These are phyloP conservation scores for Andrena minutula DNA, from an alignment of 2,888 invertebrate species.

Conservation along the genomic window DNA sequence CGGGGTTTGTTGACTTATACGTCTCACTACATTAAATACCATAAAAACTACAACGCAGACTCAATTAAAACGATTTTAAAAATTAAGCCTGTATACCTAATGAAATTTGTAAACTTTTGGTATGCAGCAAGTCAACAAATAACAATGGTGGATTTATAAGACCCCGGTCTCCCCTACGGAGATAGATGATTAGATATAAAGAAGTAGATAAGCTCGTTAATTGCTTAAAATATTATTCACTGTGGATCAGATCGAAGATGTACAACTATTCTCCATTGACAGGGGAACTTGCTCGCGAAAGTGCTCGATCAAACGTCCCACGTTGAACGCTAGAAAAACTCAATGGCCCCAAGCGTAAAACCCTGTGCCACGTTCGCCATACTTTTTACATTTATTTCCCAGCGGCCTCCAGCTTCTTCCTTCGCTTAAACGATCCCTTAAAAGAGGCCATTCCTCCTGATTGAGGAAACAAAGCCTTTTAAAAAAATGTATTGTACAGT, in stretches of 20 bases:
- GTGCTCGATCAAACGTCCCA: slow-evolving; percentile 1
- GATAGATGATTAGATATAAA: background rate
- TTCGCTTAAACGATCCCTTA: background rate
- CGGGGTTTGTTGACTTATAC: too few relatives aligned
- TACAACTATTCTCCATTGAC: background rate
- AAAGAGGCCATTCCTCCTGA: background rate
- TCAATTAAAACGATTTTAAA: too few relatives aligned
- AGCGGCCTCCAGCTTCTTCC: background rate
- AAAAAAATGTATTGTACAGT: background rate
- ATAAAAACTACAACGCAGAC: too few relatives aligned
- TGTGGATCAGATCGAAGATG: background rate
- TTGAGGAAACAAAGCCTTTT: background rate
- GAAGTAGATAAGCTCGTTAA: background rate
- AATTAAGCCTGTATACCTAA: too few relatives aligned
- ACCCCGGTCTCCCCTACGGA: too few relatives aligned
- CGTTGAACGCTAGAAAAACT: background rate
- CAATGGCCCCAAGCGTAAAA: background rate
- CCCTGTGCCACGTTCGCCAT: background rate
- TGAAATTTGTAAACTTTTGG: too few relatives aligned
- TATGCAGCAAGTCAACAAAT: too few relatives aligned
- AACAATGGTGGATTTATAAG: too few relatives aligned
- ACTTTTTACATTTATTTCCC: slow-evolving; percentile 4
- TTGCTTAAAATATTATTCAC: background rate
- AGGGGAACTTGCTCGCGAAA: background rate
- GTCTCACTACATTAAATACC: too few relatives aligned